Base-by-base conservation (phyloP, 1,140 invertebrate genomes). In the Gonatopus flavifemur region DNA sequence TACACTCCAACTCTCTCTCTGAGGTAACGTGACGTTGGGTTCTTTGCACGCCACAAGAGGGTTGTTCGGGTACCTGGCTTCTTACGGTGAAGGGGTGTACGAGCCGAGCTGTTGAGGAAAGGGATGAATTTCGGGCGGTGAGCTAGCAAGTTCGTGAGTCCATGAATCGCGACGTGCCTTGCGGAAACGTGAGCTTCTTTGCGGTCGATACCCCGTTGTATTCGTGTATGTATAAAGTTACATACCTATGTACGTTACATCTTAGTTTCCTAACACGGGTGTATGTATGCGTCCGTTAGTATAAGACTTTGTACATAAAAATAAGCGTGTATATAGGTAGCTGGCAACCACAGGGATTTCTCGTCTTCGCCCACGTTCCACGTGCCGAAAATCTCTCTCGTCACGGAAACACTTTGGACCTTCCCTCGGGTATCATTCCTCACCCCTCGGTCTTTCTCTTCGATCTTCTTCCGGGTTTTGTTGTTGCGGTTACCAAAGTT, bases 91-190 rank as follows among this genome's bases (percentile, higher is more conserved):
- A 12, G 25, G 25, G 25, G 6, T 28, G 25, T 7, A 28, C 25
- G 25, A 31, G 13, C 30, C 28, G 20, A 35, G 42, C 57, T 45
- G 44, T 48, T 35, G 39, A 32, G 52, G 51, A 25, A 37, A 33
- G 49, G 54, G 56, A 52, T 44, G 62, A 66, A 64, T 64, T 64
- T 64, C 54, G 59, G 59, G 49, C 59, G 53, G 54, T 48, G 46
- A 54, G 35, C 52, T 58, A 59, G 57, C 61, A 63, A 66, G 58
- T n/a, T n/a, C n/a, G n/a, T 49, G 55, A 49, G 45, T 39, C 44
- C 52, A 61, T 55, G 54, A 62, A 60, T 66, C 57, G 59, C 41
- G 60, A 61, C 57, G 59, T 56, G 57, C 52, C 31, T 47, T 48
- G 57, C 33, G 22, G 33, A 15, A 28, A 41, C 48, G 38, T 22